Evolutionary conservation across 1,140 invertebrate species (phyloP), one percentile per base, ranked within the genome.

Genomic region (Sarcophaga bullata): DNA sequence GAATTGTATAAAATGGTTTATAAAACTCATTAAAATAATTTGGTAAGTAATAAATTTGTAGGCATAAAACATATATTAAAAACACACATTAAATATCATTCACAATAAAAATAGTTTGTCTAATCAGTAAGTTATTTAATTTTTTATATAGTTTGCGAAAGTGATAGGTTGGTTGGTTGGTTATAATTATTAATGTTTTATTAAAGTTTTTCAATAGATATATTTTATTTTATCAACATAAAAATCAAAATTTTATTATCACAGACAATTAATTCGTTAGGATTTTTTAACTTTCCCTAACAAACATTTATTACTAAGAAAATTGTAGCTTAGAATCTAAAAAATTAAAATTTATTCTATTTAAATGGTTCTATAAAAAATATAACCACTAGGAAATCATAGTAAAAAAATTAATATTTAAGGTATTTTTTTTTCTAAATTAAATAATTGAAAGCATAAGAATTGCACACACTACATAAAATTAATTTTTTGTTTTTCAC

Each of bases 11-110:
- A 78, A 78, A 78, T 52, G 48, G 48, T 78, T 78, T 78, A 52
- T 19, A 78, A 78, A 78, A 78, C 48, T 17, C n/a, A 78, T 78
- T 19, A 52, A 78, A 78, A 50, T 78, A 48, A 49, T 48, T 48
- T 48, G 73, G 73, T 76, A 76, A 49, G 73, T 75, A 46, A 46
- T 46, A 73, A 73, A 46, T 13, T 48, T 48, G 47, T 76, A 76
- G 46, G 13, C n/a, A 58, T 58, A 58, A n/a, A 58, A 58, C 6
- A 37, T 37, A 37, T 37, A 37, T 37, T 37, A 37, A 37, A 37
- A 37, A 37, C 25, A 37, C 25, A 37, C 25, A 37, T 37, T 37
- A 37, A 37, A 37, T 37, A 37, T 37, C 25, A 37, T 37, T 37
- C 25, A 2, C 25, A 37, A 37, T 37, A 37, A 37, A 37, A 37